These are phyloP conservation scores for Platyscapa corneri DNA, from an alignment of 1,140 invertebrate genomes.

Conservation along the genomic window DNA sequence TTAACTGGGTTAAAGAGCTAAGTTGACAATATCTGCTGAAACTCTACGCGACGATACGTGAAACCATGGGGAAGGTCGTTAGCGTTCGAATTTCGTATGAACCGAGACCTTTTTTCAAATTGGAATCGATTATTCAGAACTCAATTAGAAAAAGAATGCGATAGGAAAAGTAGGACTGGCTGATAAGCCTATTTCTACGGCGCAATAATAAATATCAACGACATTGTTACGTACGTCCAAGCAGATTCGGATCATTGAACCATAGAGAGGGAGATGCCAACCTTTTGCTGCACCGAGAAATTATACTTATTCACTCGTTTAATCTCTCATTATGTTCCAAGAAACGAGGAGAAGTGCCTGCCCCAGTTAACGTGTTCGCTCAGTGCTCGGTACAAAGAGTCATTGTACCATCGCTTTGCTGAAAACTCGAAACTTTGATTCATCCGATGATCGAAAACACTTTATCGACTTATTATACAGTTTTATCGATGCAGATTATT, in stretches of 20 bases:
- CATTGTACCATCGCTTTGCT: neutral
- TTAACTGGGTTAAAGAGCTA: neutral
- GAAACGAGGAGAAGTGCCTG: constrained; percentile 22
- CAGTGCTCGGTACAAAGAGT: neutral
- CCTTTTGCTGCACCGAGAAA: neutral
- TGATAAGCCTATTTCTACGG: neutral
- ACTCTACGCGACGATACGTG: too few relatives aligned
- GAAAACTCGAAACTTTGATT: neutral
- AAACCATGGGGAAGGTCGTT: neutral
- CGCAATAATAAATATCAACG: neutral
- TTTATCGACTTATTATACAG: too few relatives aligned
- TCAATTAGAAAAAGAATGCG: neutral
- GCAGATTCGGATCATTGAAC: constrained; percentile 19
- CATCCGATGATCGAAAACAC: too few relatives aligned
- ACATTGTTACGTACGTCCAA: neutral
- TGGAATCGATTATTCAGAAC: neutral
- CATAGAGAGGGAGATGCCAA: neutral
- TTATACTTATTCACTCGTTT: constrained; percentile 10
- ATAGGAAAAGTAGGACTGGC: neutral
- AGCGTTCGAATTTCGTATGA: neutral
- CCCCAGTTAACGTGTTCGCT: neutral
- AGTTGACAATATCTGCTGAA: too few relatives aligned
- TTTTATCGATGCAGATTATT: too few relatives aligned
- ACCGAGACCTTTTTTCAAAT: neutral
- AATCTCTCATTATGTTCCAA: constrained; percentile 16